Conservation (phyloP, 2,113 vertebrate species). For the Platichthys flesus region DNA sequence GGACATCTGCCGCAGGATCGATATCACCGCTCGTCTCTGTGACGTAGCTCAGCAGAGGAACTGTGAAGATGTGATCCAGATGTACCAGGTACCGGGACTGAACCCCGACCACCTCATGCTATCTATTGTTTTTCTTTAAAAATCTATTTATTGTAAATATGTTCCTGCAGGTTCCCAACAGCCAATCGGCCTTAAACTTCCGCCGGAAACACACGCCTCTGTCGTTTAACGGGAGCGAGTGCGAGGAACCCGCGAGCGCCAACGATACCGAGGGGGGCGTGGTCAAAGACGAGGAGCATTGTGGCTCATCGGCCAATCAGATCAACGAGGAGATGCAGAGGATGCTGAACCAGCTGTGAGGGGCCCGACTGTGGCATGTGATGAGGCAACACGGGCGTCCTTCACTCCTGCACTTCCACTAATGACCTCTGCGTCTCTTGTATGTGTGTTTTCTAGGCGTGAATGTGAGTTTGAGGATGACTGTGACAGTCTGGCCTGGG, state of each 20-base stretch:
- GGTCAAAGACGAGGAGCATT: slow-evolving; percentile 84
- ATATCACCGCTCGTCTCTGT: slow-evolving; percentile 96
- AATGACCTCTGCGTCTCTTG: not conserved
- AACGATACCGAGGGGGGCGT: slow-evolving; percentile 78
- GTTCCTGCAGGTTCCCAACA: slow-evolving; percentile 69
- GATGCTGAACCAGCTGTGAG: slow-evolving; percentile 97
- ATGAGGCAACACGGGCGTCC: not conserved
- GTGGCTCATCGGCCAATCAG: slow-evolving; percentile 86
- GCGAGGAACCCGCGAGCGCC: slow-evolving; percentile 79
- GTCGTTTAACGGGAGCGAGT: slow-evolving; percentile 77
- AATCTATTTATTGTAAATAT: not conserved
- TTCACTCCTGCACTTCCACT: slow-evolving; percentile 29
- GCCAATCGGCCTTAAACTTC: slow-evolving; percentile 76
- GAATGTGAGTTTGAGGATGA: slow-evolving; percentile 98
- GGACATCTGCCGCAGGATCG: slow-evolving; percentile 98
- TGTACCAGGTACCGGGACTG: slow-evolving; percentile 89
- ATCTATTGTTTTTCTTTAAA: not conserved
- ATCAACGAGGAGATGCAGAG: slow-evolving; percentile 99
- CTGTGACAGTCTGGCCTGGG: slow-evolving; percentile 97
- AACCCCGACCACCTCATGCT: not conserved
- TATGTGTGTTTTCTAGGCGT: slow-evolving; percentile 72
- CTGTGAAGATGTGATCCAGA: slow-evolving; percentile 95
- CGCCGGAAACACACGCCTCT: slow-evolving; percentile 78
- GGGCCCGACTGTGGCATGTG: slow-evolving; percentile 25
- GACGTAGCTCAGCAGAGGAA: slow-evolving; percentile 98